phyloP scores from a whole-genome alignment of 2,888 invertebrate genomes.

The Crocallis elinguaria region DNA sequence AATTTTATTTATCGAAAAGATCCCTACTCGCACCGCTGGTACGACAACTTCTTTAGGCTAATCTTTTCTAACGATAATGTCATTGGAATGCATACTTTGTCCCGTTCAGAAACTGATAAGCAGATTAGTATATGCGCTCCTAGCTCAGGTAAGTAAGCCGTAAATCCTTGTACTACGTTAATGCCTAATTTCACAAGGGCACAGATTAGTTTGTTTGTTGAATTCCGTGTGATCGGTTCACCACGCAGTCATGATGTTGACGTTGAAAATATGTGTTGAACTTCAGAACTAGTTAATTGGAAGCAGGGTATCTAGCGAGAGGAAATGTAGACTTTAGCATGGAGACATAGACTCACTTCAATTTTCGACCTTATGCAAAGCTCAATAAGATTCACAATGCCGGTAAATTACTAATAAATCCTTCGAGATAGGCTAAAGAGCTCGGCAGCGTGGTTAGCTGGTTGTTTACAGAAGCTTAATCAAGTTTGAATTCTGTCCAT shows the following conservation, averaged over 20 bases:
- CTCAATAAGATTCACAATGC: not conserved
- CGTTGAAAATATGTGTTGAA: not conserved
- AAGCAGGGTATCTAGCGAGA: not conserved
- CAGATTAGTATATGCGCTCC: too few species aligned
- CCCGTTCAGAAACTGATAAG: too few species aligned
- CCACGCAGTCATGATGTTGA: not conserved
- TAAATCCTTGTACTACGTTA: too few species aligned
- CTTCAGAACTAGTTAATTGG: not conserved
- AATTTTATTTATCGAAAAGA: too few species aligned
- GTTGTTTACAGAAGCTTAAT: conserved; percentile 9
- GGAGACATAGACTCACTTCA: not conserved
- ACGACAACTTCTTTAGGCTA: too few species aligned
- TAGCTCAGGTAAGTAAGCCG: too few species aligned
- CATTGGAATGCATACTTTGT: too few species aligned
- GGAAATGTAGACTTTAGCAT: not conserved
- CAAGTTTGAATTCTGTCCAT: not conserved
- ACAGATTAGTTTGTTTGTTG: too few species aligned
- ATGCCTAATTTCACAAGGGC: too few species aligned
- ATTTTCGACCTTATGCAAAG: not conserved
- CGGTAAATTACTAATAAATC: not conserved
- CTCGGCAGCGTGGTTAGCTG: not conserved
- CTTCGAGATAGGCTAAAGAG: not conserved
- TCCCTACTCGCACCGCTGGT: too few species aligned
- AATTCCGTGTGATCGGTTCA: too few species aligned
- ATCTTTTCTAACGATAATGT: too few species aligned